Evolutionary conservation across 1,140 invertebrate genomes (phyloP).

Genomic region (Epicauta chinensis): DNA sequence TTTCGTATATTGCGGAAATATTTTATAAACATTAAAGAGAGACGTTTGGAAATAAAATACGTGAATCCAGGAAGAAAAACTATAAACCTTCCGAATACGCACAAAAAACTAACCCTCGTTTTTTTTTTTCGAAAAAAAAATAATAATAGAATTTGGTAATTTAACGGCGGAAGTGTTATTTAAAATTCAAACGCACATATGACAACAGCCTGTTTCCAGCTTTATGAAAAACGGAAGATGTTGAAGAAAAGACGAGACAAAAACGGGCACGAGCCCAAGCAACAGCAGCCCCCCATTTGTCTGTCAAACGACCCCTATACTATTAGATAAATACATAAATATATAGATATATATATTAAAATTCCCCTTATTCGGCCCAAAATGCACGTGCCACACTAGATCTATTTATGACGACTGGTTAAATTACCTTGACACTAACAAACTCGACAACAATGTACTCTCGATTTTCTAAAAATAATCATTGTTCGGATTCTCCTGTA

Average conservation of each 20-base stretch:
- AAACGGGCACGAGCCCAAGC: slow-evolving; percentile 23
- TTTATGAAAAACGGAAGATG: slow-evolving; percentile 41
- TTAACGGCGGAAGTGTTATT: slow-evolving; percentile 34
- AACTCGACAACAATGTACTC: slow-evolving; percentile 24
- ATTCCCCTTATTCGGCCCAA: slow-evolving; percentile 17
- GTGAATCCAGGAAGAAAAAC: not conserved
- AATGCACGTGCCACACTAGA: slow-evolving; percentile 20
- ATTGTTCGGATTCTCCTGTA: slow-evolving; percentile 2
- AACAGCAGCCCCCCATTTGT: slow-evolving; percentile 36
- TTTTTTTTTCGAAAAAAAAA: too few species aligned
- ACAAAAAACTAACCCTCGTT: not conserved
- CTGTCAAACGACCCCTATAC: slow-evolving; percentile 35
- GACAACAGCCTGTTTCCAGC: slow-evolving; percentile 41
- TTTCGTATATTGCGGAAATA: slow-evolving; percentile 10
- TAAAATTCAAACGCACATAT: slow-evolving; percentile 35
- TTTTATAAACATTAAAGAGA: slow-evolving; percentile 12
- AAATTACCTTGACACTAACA: slow-evolving; percentile 41
- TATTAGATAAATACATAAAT: slow-evolving; percentile 33
- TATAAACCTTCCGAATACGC: not conserved
- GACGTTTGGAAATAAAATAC: too few species aligned
- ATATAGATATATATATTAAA: slow-evolving; percentile 8
- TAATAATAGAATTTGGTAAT: slow-evolving; percentile 29
- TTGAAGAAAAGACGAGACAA: too few species aligned
- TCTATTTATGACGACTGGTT: slow-evolving; percentile 40
- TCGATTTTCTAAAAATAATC: slow-evolving; percentile 18